A percentile compares a stretch with the other conserved stretches of the same genome.
These are phyloP conservation scores for Rhadina sibilatrix DNA, from an alignment of 2,113 vertebrate genomes.

Conservation along the genomic window DNA sequence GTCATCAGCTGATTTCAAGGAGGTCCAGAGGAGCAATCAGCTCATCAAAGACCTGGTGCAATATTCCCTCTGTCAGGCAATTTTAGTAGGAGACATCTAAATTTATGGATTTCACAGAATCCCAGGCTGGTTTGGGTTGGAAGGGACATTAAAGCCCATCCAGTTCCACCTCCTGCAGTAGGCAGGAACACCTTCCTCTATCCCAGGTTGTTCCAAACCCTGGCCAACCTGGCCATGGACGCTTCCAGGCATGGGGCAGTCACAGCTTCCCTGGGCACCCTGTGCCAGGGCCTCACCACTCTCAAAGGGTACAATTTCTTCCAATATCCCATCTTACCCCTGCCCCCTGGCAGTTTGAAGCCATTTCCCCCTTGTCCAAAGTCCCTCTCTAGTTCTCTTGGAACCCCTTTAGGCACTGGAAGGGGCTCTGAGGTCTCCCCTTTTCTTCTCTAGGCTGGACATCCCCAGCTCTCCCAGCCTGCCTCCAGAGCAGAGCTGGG, in stretches of 20 bases:
- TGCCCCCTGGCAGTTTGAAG: background rate
- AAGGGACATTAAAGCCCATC: background rate
- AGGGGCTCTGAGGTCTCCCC: background rate
- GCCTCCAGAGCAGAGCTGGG: background rate
- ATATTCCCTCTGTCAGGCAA: background rate
- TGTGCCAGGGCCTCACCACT: background rate
- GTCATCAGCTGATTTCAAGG: background rate
- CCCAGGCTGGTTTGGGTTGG: background rate
- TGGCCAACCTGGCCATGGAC: rapidly evolving
- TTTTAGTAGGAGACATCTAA: background rate
- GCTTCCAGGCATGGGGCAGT: background rate
- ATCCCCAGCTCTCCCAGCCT: background rate
- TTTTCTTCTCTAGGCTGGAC: background rate
- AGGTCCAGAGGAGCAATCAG: background rate
- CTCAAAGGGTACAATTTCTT: background rate
- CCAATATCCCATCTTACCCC: background rate
- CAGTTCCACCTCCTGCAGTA: background rate
- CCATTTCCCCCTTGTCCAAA: background rate
- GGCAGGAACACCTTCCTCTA: background rate
- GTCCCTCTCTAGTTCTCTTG: background rate
- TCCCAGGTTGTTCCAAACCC: background rate
- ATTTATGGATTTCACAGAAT: background rate
- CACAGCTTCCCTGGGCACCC: background rate
- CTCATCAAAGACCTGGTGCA: background rate
- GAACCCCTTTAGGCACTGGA: background rate